Evolutionary conservation across 2,113 vertebrate species (phyloP).

Genomic region (Takifugu flavidus): DNA sequence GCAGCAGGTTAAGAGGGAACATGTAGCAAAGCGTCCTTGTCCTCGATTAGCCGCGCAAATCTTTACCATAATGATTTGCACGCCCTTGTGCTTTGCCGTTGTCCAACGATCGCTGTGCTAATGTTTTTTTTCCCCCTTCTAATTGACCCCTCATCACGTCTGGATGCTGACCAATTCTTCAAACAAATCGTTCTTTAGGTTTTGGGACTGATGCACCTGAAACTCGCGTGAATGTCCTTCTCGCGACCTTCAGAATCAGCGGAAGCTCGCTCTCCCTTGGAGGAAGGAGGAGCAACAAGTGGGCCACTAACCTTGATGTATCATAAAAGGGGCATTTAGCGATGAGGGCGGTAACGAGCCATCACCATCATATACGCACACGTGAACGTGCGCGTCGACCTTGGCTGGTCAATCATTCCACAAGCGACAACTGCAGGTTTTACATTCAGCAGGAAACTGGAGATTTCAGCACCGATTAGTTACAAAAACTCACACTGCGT

Average conservation of each 20-base stretch:
- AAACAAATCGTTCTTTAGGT: background rate
- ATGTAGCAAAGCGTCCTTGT: background rate
- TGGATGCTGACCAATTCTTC: background rate
- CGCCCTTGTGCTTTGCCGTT: constrained; percentile 8
- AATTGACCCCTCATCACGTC: background rate
- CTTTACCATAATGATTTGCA: constrained; percentile 7
- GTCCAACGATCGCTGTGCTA: constrained; percentile 1
- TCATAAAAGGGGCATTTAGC: constrained; percentile 29
- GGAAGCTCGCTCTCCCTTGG: constrained; percentile 44
- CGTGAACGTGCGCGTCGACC: background rate
- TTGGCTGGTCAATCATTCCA: background rate
- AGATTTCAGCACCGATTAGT: too few relatives aligned
- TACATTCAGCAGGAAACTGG: too few relatives aligned
- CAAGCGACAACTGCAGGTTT: too few relatives aligned
- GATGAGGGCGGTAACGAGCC: constrained; percentile 48
- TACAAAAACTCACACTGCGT: too few relatives aligned
- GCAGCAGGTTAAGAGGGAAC: constrained; percentile 1
- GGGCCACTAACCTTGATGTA: constrained; percentile 42
- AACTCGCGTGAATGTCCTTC: too few relatives aligned
- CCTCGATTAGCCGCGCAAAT: constrained; percentile 15
- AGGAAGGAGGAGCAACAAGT: constrained; percentile 44
- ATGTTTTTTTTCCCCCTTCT: background rate
- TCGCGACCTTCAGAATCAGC: constrained; percentile 6
- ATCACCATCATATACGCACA: constrained; percentile 33
- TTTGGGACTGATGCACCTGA: too few relatives aligned